Evolutionary conservation across 2,888 invertebrate genomes (phyloP), one percentile per base, ranked within the genome.

Genomic region (Drosophila limbata): DNA sequence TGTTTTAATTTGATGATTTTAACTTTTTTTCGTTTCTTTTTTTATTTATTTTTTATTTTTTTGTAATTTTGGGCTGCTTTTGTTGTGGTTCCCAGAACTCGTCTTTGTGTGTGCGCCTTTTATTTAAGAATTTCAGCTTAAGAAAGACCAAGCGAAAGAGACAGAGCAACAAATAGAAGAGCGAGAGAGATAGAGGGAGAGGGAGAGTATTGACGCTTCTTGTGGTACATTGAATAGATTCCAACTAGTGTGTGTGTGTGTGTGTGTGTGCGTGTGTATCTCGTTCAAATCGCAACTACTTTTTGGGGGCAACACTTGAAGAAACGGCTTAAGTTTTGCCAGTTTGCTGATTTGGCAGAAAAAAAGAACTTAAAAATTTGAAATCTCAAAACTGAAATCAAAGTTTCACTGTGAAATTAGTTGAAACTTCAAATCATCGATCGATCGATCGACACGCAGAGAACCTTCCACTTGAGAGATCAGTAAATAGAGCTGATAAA

Each of bases 401-500:
- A 25, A 6, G 25, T 25, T 25, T 25, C 25, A 25, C 25, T 25
- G 25, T 28, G 28, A 35, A 65, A 19, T 37, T 59, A 52, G 60
- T 40, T 40, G 55, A 78, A 78, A 75, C 61, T 74, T 79, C 79
- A 78, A 73, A 73, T 78, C 79, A 74, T 78, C 73, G 73, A 74
- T 56, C 65, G 60, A 72, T 56, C 69, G 60, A 42, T 28, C 64
- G 57, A 67, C 74, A 73, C 56, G 64, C 65, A 53, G 47, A 39
- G 53, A 44, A 68, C 59, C 73, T 76, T 62, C 81, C 86, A 83
- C 81, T 83, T 86, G 77, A 84, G 60, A 62, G 84, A 80, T 86
- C 88, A 77, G 87, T 88, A 86, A 86, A 83, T 86, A 83, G 81
- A 83, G 82, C 89, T 86, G 87, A 83, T 88, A 80, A 86, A 86